Percentiles rank a stretch among this genome's conserved stretches.
phyloP scores from a whole-genome alignment of 64 coral and sea anemone genomes.

The Pocillopora verrucosa region DNA sequence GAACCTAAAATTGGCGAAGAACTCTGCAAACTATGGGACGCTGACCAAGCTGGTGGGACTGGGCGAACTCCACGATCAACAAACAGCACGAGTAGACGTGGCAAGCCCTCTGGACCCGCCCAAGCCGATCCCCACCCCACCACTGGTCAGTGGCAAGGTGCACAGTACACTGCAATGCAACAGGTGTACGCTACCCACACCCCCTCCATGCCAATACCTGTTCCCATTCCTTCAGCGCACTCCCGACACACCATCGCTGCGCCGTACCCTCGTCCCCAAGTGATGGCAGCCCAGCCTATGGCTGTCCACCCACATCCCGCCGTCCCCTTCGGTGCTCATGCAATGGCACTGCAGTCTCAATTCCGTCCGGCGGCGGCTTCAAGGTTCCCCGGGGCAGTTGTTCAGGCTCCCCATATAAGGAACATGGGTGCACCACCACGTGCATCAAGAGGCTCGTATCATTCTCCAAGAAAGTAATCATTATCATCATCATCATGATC shows the following conservation, averaged over 20 bases:
- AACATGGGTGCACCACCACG: conserved; percentile 11
- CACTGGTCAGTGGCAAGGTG: conserved; percentile 68
- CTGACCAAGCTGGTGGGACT: conserved; percentile 37
- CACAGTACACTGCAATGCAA: conserved; percentile 51
- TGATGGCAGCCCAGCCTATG: conserved; percentile 32
- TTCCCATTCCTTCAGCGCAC: conserved; percentile 75
- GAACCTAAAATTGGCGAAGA: conserved; percentile 79
- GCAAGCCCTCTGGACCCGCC: conserved; percentile 26
- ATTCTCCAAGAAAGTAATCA: conserved; percentile 1
- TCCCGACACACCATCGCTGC: conserved; percentile 40
- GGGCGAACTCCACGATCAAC: conserved; percentile 10
- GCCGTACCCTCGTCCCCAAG: conserved; percentile 17
- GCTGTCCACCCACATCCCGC: background rate
- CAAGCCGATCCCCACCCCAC: conserved; percentile 31
- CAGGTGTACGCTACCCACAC: conserved; percentile 85
- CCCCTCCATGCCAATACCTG: conserved; percentile 94
- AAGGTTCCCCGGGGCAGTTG: conserved; percentile 4
- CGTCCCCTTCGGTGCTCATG: conserved; percentile 22
- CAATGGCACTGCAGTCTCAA: conserved; percentile 23
- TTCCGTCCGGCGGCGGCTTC: conserved; percentile 9
- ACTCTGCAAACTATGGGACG: conserved; percentile 86
- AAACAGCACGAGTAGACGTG: conserved; percentile 13
- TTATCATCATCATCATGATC: too few relatives aligned
- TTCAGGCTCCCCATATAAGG: background rate
- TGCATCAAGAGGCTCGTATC: conserved; percentile 14